These are phyloP conservation scores for Chionis minor DNA, from an alignment of 2,113 vertebrate genomes.

Conservation along the genomic window DNA sequence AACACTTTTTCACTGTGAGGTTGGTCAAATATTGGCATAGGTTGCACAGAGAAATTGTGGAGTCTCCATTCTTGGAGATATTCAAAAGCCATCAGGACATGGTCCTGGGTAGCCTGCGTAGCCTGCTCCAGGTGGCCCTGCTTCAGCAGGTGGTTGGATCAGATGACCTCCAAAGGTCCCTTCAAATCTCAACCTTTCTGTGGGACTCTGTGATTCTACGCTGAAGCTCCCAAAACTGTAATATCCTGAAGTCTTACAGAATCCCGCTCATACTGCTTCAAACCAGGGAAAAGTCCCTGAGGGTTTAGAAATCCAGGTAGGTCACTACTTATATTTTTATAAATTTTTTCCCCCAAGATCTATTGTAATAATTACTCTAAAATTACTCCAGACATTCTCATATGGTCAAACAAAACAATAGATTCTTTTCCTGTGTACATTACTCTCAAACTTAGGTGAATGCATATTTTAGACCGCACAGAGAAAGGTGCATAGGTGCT, in stretches of 20 bases:
- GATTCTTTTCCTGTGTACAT: no score
- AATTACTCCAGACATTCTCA: background rate
- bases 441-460: no score
- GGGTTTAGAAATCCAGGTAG: background rate
- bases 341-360: rapidly evolving
- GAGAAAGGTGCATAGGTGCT: no score
- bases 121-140: background rate
- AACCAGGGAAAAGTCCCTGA: background rate
- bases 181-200: background rate
- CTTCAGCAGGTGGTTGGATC: background rate
- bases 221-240: background rate
- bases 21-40: background rate
- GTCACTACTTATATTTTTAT: background rate
- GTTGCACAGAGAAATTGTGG: background rate
- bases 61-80: background rate
- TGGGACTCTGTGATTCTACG: background rate
- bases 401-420: background rate
- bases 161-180: background rate
- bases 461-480: no score
- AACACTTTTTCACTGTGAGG: background rate
- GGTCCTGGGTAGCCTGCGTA: background rate
- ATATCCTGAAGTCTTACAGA: background rate
- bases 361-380: background rate
- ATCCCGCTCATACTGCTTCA: background rate
- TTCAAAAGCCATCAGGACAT: background rate